Conservation (phyloP, 2,113 vertebrate species). For the Rhabdornis inornatus region DNA sequence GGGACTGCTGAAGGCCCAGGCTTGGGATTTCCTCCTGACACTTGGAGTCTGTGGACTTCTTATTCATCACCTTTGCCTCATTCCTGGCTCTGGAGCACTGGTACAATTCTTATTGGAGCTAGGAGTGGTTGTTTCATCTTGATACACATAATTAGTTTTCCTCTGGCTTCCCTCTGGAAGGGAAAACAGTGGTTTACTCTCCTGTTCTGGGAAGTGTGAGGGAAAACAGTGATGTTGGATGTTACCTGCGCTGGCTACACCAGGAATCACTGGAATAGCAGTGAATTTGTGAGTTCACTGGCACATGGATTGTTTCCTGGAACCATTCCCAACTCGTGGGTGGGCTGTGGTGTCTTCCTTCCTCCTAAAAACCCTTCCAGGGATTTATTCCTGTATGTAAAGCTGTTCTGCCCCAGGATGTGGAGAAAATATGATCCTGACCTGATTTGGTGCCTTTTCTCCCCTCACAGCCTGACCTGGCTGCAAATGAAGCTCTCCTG, state of each 20-base stretch:
- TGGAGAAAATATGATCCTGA: rapidly evolving
- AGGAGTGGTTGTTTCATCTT: neutral
- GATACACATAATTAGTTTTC: rapidly evolving
- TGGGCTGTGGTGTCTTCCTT: neutral
- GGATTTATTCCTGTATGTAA: neutral
- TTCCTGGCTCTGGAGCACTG: neutral
- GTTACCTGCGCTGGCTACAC: neutral
- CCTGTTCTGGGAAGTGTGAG: neutral
- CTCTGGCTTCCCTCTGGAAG: neutral
- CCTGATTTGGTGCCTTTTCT: neutral
- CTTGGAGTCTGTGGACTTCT: neutral
- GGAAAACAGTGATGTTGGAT: neutral
- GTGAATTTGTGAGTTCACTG: rapidly evolving
- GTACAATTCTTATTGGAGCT: rapidly evolving
- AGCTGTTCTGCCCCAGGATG: neutral
- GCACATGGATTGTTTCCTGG: neutral
- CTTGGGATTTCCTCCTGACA: rapidly evolving
- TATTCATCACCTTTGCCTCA: too few relatives aligned
- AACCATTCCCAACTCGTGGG: too few relatives aligned
- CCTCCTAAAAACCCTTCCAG: neutral
- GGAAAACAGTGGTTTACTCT: neutral
- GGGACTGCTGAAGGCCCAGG: neutral
- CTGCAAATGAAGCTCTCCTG: constrained; percentile 88
- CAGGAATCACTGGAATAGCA: rapidly evolving
- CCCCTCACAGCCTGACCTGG: constrained; percentile 86